Conservation (phyloP, 2,888 invertebrate species). For the Brenthis ino region DNA sequence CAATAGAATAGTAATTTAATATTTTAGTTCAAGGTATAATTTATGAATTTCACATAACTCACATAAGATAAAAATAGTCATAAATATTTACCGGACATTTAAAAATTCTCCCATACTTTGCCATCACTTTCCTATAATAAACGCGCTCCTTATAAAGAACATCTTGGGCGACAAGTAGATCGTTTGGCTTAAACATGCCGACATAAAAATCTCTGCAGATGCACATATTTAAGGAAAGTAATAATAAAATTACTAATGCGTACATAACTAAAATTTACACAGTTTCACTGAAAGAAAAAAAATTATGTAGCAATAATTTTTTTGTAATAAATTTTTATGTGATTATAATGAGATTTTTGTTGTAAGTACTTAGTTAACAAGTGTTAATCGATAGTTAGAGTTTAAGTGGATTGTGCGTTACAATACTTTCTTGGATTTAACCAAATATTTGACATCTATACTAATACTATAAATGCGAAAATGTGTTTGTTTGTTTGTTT, state of each 20-base stretch:
- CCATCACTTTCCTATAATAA: conserved; percentile 47
- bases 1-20: too few relatives aligned
- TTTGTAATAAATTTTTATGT: background rate
- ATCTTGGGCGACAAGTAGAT: conserved; percentile 64
- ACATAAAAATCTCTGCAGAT: conserved; percentile 59
- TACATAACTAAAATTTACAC: conserved; percentile 19
- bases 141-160: conserved; percentile 54
- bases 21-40: too few relatives aligned
- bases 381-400: background rate
- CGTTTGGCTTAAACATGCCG: conserved; percentile 66
- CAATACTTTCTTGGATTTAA: too few relatives aligned
- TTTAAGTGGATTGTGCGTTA: too few relatives aligned
- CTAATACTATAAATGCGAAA: too few relatives aligned
- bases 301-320: background rate
- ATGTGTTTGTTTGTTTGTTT: too few relatives aligned
- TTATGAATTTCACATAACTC: too few relatives aligned
- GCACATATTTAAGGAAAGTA: conserved; percentile 17
- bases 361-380: background rate
- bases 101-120: conserved; percentile 63
- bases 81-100: conserved; percentile 59
- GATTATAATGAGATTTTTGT: background rate
- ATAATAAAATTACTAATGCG: conserved; percentile 17
- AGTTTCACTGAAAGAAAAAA: background rate
- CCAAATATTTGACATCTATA: too few relatives aligned
- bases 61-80: background rate